Conservation (phyloP, 2,113 vertebrate species). For the Platysteira castanea region DNA sequence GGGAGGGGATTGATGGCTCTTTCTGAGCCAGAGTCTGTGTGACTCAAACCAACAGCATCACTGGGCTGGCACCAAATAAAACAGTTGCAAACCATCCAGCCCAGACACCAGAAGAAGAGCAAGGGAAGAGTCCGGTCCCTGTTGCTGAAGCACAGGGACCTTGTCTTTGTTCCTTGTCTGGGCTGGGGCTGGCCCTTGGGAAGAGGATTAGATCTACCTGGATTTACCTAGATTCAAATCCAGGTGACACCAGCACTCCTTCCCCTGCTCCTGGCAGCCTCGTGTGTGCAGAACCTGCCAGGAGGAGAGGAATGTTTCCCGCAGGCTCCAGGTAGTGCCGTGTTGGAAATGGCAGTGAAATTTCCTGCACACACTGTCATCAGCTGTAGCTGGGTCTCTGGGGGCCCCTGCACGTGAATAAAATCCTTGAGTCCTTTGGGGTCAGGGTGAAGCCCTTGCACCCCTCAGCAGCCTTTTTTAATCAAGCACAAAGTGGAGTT, state of each 20-base stretch:
- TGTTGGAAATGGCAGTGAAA: not conserved
- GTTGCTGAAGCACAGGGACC: too few relatives aligned
- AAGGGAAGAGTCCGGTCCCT: not conserved
- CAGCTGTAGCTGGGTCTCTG: not conserved
- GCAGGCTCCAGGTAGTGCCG: not conserved
- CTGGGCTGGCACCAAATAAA: not conserved
- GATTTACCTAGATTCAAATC: not conserved
- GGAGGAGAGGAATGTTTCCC: not conserved
- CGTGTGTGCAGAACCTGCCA: not conserved
- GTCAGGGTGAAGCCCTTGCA: not conserved
- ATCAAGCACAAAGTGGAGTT: not conserved
- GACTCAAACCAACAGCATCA: not conserved
- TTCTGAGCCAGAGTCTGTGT: not conserved
- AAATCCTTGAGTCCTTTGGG: not conserved
- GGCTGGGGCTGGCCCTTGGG: not conserved
- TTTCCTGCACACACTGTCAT: accelerated
- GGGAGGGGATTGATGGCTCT: not conserved
- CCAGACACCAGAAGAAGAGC: not conserved
- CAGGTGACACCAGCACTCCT: not conserved
- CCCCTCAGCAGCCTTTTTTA: not conserved
- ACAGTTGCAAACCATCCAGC: not conserved
- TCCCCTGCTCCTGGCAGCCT: not conserved
- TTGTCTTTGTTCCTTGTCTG: accelerated
- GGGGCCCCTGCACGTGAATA: accelerated
- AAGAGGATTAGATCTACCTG: not conserved